phyloP scores from a whole-genome alignment of 2,888 invertebrate genomes.

The Alsophila aescularia region DNA sequence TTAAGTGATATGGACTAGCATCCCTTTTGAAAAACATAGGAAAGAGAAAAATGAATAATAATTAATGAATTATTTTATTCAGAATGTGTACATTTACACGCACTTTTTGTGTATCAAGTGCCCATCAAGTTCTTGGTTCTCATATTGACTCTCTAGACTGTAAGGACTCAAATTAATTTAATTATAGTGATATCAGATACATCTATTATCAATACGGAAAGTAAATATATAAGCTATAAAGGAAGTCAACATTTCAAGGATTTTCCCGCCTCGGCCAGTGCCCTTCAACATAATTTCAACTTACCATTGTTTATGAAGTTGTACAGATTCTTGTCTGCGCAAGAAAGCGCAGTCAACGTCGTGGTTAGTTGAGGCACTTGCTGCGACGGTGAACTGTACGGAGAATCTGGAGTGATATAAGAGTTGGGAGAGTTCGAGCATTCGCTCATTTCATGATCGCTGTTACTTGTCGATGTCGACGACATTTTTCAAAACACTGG shows the following conservation, averaged over 20 bases:
- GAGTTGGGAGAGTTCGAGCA: constrained; percentile 63
- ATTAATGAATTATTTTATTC: no score
- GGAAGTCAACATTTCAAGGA: not conserved
- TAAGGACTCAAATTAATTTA: no score
- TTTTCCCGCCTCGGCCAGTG: not conserved
- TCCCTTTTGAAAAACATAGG: not conserved
- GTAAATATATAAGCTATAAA: not conserved
- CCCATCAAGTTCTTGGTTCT: no score
- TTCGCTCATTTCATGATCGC: constrained; percentile 69
- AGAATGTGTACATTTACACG: no score
- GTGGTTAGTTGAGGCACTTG: constrained; percentile 67
- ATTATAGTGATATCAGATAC: no score
- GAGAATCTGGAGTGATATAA: constrained; percentile 52
- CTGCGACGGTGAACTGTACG: constrained; percentile 69
- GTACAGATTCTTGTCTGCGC: constrained; percentile 46
- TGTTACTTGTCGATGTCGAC: constrained; percentile 50
- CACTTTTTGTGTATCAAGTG: no score
- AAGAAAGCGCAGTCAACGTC: constrained; percentile 60
- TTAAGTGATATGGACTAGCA: not conserved
- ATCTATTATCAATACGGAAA: no score
- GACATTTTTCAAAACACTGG: constrained; percentile 32
- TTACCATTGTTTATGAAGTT: constrained; percentile 41
- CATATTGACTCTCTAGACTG: no score
- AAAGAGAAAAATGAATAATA: no score
- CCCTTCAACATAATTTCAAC: constrained; percentile 15